A percentile compares a stretch with the other conserved stretches of the same genome.
Conservation (phyloP, 2,888 invertebrate genomes). For the Hartigia nigra region DNA sequence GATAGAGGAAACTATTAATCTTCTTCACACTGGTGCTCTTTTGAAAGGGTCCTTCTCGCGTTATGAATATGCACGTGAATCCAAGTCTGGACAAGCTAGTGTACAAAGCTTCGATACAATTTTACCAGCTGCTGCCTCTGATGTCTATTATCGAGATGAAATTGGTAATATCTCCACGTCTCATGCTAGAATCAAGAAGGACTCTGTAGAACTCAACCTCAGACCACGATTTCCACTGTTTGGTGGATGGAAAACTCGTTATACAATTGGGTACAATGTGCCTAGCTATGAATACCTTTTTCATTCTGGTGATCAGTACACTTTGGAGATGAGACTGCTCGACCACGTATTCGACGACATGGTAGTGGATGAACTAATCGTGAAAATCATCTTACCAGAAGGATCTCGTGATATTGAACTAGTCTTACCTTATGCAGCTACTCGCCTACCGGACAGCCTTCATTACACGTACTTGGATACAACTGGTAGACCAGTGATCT, state of each 20-base stretch:
- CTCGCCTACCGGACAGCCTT: conserved; percentile 78
- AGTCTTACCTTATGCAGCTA: conserved; percentile 83
- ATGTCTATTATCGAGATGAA: conserved; percentile 97
- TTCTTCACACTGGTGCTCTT: conserved; percentile 92
- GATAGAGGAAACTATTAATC: conserved; percentile 92
- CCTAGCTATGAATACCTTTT: conserved; percentile 97
- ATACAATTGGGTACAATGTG: conserved; percentile 96
- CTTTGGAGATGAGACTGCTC: conserved; percentile 92
- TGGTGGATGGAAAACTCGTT: conserved; percentile 99
- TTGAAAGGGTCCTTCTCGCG: conserved; percentile 92
- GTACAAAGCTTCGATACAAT: conserved; percentile 92
- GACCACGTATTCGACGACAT: conserved; percentile 98
- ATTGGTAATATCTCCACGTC: conserved; percentile 99
- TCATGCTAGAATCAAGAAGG: conserved; percentile 86
- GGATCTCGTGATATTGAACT: conserved; percentile 86
- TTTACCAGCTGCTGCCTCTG: conserved; percentile 88
- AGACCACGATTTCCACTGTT: conserved; percentile 97
- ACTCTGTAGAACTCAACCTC: conserved; percentile 95
- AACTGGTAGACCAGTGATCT: conserved; percentile 89
- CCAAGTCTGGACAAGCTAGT: conserved; percentile 87
- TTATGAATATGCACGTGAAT: conserved; percentile 96
- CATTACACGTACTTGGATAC: conserved; percentile 96
- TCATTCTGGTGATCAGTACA: conserved; percentile 81
- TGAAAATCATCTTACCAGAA: conserved; percentile 94
- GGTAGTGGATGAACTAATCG: conserved; percentile 88